phyloP scores from a whole-genome alignment of 1,140 invertebrate species.

The Maniola jurtina region DNA sequence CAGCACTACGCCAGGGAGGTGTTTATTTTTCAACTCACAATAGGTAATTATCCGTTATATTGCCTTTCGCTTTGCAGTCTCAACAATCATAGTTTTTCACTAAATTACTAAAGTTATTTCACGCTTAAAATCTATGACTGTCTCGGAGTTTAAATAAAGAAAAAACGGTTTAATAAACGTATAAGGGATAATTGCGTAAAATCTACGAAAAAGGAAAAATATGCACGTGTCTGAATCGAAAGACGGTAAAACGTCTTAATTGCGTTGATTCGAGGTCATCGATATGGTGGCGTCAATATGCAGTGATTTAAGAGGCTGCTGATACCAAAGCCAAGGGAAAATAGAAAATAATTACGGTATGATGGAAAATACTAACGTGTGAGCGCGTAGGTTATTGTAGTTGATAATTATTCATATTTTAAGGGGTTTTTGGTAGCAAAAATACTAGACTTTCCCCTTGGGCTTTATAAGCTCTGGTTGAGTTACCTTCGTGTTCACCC shows the following conservation, averaged over 20 bases:
- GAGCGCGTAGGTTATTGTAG: no score
- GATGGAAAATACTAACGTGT: no score
- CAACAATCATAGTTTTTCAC: constrained; percentile 21
- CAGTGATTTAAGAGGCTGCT: constrained; percentile 27
- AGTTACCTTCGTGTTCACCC: no score
- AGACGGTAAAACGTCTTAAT: constrained; percentile 73
- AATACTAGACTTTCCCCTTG: no score
- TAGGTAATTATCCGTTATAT: neutral
- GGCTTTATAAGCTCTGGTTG: no score
- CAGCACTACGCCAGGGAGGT: neutral
- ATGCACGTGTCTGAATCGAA: constrained; percentile 72
- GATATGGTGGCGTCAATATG: constrained; percentile 25
- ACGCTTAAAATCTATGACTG: constrained; percentile 50
- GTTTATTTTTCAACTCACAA: neutral
- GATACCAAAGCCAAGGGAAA: constrained; percentile 41
- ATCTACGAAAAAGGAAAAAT: constrained; percentile 73
- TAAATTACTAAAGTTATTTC: constrained; percentile 58
- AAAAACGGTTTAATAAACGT: constrained; percentile 60
- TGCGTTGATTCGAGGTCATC: constrained; percentile 61
- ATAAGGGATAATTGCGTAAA: constrained; percentile 68
- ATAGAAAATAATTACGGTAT: neutral
- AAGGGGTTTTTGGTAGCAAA: no score
- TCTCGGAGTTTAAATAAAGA: constrained; percentile 51
- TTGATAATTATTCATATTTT: neutral
- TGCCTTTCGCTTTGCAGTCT: constrained; percentile 1